These are phyloP conservation scores for Tetranychus piercei DNA, from an alignment of 2,888 invertebrate genomes.

Conservation along the genomic window DNA sequence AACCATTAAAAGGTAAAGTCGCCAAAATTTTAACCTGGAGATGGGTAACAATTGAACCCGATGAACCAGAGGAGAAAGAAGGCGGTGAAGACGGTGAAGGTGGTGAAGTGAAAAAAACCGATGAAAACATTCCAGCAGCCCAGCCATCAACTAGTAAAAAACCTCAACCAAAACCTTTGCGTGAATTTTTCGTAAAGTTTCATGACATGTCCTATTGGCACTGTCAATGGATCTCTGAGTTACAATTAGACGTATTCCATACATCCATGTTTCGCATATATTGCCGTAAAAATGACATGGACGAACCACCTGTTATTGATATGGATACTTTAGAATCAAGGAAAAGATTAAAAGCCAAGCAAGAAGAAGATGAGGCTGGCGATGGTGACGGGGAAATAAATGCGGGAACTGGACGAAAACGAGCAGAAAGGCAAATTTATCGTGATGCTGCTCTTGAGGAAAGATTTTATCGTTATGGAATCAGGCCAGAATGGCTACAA, in stretches of 20 bases:
- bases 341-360: conserved; percentile 32
- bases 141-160: conserved; percentile 27
- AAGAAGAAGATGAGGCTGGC: conserved; percentile 53
- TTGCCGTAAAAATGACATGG: conserved; percentile 84
- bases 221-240: conserved; percentile 85
- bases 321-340: conserved; percentile 37
- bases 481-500: conserved; percentile 93
- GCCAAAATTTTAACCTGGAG: conserved; percentile 92
- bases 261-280: conserved; percentile 80
- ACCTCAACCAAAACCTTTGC: conserved; percentile 37
- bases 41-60: conserved; percentile 41
- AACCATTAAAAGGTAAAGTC: conserved; percentile 45
- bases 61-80: conserved; percentile 21
- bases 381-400: conserved; percentile 25
- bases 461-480: conserved; percentile 61
- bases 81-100: conserved; percentile 26
- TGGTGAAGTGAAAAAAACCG: conserved; percentile 27
- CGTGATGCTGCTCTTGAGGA: conserved; percentile 33
- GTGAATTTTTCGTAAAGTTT: conserved; percentile 98
- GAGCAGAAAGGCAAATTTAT: conserved; percentile 37
- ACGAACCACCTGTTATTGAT: conserved; percentile 89
- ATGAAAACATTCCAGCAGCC: conserved; percentile 29
- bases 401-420: conserved; percentile 23
- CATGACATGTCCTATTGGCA: conserved; percentile 93
- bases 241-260: conserved; percentile 84